A percentile compares a stretch with the other conserved stretches of the same genome.
phyloP scores from a whole-genome alignment of 2,888 invertebrate species.

The Caenorhabditis afra region DNA sequence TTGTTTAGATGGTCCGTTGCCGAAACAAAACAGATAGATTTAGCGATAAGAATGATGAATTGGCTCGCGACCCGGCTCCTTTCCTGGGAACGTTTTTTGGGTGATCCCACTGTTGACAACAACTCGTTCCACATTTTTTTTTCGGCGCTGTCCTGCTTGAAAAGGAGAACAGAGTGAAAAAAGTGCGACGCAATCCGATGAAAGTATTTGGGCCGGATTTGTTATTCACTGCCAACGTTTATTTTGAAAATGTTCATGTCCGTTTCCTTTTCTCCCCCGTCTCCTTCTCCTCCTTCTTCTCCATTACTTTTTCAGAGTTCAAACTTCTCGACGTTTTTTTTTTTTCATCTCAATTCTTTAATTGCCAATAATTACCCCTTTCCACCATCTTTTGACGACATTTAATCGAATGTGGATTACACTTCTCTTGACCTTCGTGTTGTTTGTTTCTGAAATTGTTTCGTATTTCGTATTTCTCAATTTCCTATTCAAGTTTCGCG shows the following conservation, averaged over 20 bases:
- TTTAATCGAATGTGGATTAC: constrained; percentile 12
- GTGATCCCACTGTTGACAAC: too few relatives aligned
- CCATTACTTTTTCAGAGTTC: neutral
- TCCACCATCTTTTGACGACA: neutral
- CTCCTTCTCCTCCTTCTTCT: neutral
- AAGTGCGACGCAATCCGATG: constrained; percentile 3
- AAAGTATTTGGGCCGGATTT: neutral
- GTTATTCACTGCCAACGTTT: constrained; percentile 4
- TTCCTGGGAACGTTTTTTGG: constrained; percentile 7
- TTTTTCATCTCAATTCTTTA: too few relatives aligned
- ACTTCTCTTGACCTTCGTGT: constrained; percentile 5
- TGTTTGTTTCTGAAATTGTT: too few relatives aligned
- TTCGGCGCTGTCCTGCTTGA: too few relatives aligned
- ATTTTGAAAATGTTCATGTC: neutral
- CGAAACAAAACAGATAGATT: constrained; percentile 36
- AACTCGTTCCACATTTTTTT: too few relatives aligned
- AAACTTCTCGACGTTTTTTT: neutral
- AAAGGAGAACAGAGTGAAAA: neutral
- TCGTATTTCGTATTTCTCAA: too few relatives aligned
- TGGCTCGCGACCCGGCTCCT: constrained; percentile 1
- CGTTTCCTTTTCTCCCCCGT: neutral
- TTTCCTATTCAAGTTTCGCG: too few relatives aligned
- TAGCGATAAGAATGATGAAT: constrained; percentile 34
- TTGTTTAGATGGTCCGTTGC: constrained; percentile 16
- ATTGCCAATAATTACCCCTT: constrained; percentile 17